Base-by-base conservation (phyloP, 1,140 invertebrate genomes). In the Chymomyza costata region DNA sequence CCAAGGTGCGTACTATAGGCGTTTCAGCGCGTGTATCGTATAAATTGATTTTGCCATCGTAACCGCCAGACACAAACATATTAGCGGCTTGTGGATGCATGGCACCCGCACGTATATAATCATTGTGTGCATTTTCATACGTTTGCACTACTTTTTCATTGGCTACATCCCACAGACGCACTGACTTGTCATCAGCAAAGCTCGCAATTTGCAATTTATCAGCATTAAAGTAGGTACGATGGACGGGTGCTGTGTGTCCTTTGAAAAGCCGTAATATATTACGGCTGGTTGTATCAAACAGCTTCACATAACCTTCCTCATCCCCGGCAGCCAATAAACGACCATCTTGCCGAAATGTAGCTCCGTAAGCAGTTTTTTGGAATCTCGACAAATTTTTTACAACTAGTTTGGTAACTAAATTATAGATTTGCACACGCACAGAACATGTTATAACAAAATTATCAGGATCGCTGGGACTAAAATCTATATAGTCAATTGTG, bases 161-260 rank as follows among this genome's bases (percentile, higher is more conserved):
- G 3, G 93, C 88, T 76, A 99, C 93, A 82, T 99, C 96, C 95
- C 96, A 98, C 6, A 97, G 60, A 56, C 88, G 88, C 5, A 94
- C 90, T n/a, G 91, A 89, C 86, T 96, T 97, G 84, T 99, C 97
- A 88, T 99, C 97, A 5, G 95, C 95, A 85, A 95, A 97, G 71
- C 96, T 97, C 3, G 93, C 89, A 19, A 99, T 88, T 48, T 93
- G 92, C 19, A 91, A 85, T 70, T 93, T 91, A 82, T 94, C 92
- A 21, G 89, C 87, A 10, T 95, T 90, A 69, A 98, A 99, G 78
- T 90, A 92, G 57, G 92, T 92, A 30, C 95, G 89, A 84, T 97
- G 95, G 1, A 97, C 93, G 17, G 89, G 87, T 10, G 81, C 88
- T 31, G 78, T 87, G 52, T 90, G 89, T 0, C 88, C 88, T 57